Base-by-base conservation (phyloP, 2,113 vertebrate species). In the Lipophrys pholis region DNA sequence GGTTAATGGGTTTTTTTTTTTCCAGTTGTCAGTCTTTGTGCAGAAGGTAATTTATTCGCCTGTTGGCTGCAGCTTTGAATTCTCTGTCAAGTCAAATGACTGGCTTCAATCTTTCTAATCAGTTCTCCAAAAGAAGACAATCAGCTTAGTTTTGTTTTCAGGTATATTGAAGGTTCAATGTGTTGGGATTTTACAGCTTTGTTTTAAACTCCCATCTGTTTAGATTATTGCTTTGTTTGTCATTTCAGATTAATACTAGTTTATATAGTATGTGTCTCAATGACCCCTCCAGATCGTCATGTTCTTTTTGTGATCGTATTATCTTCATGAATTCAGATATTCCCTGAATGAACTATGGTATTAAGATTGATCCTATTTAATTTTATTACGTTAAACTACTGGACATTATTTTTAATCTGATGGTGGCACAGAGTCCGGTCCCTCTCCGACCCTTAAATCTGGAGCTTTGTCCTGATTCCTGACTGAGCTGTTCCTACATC, bases 331-430 rank as follows among this genome's bases (percentile, higher is more conserved):
- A 45, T 68, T 75, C 36, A 14, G 48, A 52, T 21, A 35, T 38
- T 57, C 53, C 16, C 57, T 42, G 49, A 73, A 17, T 45, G 59
- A 60, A 78, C 61, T 52, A 52, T 11, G 5, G 59, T 59, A 60
- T 63, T 70, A 54, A 60, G 38, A 60, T 75, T 80, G 67, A 76
- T 66, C 21, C 30, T 58, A 17, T 17, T 69, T 65, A 57, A 65
- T 78, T 75, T 76, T 17, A 80, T 72, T 76, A 64, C 21, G 76
- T 68, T 38, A 54, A 67, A 50, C 12, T 53, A 49, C 63, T 58
- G 49, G 49, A 69, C 40, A 69, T 68, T 46, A 69, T 75, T 57
- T 77, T 72, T 17, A 63, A 70, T 81, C 63, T 74, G 61, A 77
- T 65, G 46, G 77, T 69, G 72, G 53, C 36, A 71, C 41, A 35